phyloP scores from a whole-genome alignment of 2,888 invertebrate genomes.

The Papilio protenor region DNA sequence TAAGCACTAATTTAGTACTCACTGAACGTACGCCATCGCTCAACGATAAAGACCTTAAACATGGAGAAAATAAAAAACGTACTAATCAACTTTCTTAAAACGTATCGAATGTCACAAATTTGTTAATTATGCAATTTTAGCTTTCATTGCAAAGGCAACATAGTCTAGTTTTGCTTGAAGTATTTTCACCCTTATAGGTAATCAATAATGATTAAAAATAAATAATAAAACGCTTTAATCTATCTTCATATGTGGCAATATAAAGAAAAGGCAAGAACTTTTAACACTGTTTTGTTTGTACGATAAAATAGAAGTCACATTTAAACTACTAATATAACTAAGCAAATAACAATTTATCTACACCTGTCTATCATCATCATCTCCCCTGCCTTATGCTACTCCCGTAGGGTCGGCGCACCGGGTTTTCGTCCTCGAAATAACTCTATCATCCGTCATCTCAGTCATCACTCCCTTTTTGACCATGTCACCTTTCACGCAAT shows the following conservation, averaged over 20 bases:
- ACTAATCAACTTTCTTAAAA: constrained; percentile 31
- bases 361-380: too few relatives aligned
- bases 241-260: not conserved
- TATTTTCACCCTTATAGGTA: not conserved
- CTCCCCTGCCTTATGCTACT: too few relatives aligned
- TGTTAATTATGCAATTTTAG: constrained; percentile 33
- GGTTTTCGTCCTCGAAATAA: too few relatives aligned
- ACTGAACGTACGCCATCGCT: constrained; percentile 34
- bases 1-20: constrained; percentile 57
- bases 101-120: constrained; percentile 26
- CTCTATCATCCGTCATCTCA: too few relatives aligned
- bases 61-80: constrained; percentile 37
- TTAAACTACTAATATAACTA: not conserved
- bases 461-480: too few relatives aligned
- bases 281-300: not conserved
- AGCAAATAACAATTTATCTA: not conserved
- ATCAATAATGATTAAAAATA: not conserved
- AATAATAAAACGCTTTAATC: not conserved
- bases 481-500: too few relatives aligned
- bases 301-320: not conserved
- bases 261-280: not conserved
- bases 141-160: not conserved
- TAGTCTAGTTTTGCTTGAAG: not conserved
- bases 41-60: constrained; percentile 44
- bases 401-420: too few relatives aligned